Evolutionary conservation across 1,140 invertebrate genomes (phyloP), one percentile per base, ranked within the genome.

Genomic region (Aethina tumida): DNA sequence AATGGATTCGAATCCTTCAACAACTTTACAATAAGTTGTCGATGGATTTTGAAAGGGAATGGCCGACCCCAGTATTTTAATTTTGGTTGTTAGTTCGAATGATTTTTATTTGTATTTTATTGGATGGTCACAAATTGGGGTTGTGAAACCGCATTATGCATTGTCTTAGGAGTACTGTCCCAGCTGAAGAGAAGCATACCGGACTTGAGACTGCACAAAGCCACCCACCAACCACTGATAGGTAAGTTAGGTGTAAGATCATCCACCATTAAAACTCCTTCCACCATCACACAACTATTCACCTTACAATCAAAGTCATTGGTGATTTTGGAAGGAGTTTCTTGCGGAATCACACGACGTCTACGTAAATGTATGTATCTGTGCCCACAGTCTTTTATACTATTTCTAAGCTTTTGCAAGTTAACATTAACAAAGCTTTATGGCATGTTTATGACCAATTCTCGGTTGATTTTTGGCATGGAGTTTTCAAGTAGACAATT

Each of bases 141-240:
- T 18, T 31, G 19, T 39, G 19, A 39, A 39, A 39, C 26, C n/a
- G 32, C 30, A 29, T 39, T 20, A 29, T 29, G 16, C 32, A 25
- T 22, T 39, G 52, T 59, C 56, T 62, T 66, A 79, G 82, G 82
- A 75, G 83, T 88, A 73, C 77, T 86, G 75, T 79, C 76, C 69
- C 78, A 87, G 70, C 76, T 88, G 68, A 85, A 85, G 77, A 72
- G 81, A 74, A 84, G 81, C 71, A 80, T 84, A 68, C 81, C 80
- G 63, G 81, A 84, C 68, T 75, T 84, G 63, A 69, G 73, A 49
- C 71, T 74, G 63, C 79, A 81, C 71, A 81, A 81, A 74, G 75
- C 75, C 69, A 75, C 75, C 53, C 75, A 77, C 55, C 77, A 81
- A 65, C 75, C 75, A 58, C 68, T 79, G 33, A 68, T 63, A 52